Base-by-base conservation (phyloP, 2,888 invertebrate genomes). In the Hoplodrina blanda region DNA sequence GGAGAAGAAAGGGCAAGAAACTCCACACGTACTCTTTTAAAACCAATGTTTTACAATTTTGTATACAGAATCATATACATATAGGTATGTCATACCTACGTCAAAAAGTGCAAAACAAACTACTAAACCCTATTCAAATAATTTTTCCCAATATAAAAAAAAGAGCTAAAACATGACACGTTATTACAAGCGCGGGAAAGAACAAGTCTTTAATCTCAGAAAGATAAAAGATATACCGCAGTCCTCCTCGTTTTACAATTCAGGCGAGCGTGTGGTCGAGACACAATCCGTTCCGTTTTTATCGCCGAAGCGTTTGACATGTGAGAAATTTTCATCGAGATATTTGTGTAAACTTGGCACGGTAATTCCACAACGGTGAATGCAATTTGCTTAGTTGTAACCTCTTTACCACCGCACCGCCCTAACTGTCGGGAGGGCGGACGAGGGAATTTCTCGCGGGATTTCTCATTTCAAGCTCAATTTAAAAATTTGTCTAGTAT, bases 381-480 rank as follows among this genome's bases (percentile, higher is more conserved):
- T 91, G 92, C 91, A 93, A 94, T 94, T 94, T 94, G 90, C 91
- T 91, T 92, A 90, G 92, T 87, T 90, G 91, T 92, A 91, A 92
- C 92, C 91, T 90, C 89, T 91, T 92, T 92, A 92, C 90, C 88
- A 85, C 81, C 82, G 81, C 88, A 85, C 81, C 82, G 81, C 85
- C 87, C 73, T 89, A 87, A 84, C 83, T 82, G 87, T 80, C 76
- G 77, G 72, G 81, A 79, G 82, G 81, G 73, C 72, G 83, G 61
- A 76, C 64, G 84, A 80, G 78, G 83, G 74, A 91, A 92, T 91
- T 90, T 91, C 90, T 88, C 88, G 73, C 80, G 89, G 88, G 91
- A 90, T 91, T 92, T 92, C 91, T 93, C 91, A 92, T 94, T 93
- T 93, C 92, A 92, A 90, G 93, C 93, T 92, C 91, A 92, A 93